Evolutionary conservation across 2,113 vertebrate genomes (phyloP), one percentile per base, ranked within the genome.

Genomic region (Uropsilus gracilis): DNA sequence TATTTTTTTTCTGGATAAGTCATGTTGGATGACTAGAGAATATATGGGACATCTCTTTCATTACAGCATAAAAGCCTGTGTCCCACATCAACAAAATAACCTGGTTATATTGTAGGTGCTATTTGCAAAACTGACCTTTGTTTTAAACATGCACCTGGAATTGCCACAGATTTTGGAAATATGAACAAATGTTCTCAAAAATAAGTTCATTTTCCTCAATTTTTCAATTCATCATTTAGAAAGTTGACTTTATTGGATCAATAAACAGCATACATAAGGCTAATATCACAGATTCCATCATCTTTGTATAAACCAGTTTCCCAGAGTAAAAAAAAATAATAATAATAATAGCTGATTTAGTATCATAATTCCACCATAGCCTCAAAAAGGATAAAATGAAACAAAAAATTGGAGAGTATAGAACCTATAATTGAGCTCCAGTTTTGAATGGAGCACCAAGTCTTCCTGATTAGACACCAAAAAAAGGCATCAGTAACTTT

Each of bases 71-170:
- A 89, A 80, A 94, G 13, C 3, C 37, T 94, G 92, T 86, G 61
- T 91, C 44, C 22, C 24, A 76, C 42, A 64, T 75, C 24, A 71
- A 46, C 55, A 39, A 75, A 84, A 64, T 57, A 80, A 53, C 55
- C 32, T 30, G 12, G 4, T 72, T n/a, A 28, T 63, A 44, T 72
- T 64, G 84, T 10, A 86, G 71, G 69, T 80, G 64, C 22, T 80
- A 69, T 72, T 91, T 95, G 95, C 66, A 48, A 87, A 97, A 95
- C 22, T 84, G 20, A 84, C 82, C 59, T 90, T 59, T 73, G 46
- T 22, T 86, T 9, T 81, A 92, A 86, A 16, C 34, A 87, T 46
- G 39, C 22, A 94, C 57, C 57, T 95, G 12, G 91, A 91, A 96
- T 83, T n/a, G 30, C n/a, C 72, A 85, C 39, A 30, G 32, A 20